Base-by-base conservation (phyloP, 2,797 vertebrate genomes). In the Heliangelus exortis region DNA sequence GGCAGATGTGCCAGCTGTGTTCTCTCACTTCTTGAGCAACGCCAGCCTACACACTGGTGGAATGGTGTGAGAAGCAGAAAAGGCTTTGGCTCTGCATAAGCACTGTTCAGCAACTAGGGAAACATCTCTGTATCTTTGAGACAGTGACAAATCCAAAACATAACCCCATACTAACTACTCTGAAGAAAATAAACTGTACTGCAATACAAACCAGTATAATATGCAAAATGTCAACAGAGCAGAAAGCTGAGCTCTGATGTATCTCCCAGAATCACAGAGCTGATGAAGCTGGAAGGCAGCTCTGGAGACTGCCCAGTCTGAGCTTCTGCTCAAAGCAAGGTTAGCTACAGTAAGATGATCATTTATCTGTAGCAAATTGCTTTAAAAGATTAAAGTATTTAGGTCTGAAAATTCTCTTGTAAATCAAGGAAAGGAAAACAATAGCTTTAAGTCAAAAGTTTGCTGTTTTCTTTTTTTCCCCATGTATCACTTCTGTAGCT, bases 81-180 rank as follows among this genome's bases (percentile, higher is more conserved):
- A 63, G 8, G 4, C 34, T 34, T 57, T 50, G 50, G 20, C 1
- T 3, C 14, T 89, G 65, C 18, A 43, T 71, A 45, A 83, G n/a
- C 26, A 12, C 43, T 63, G 57, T 21, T 68, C 62, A 89, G 25
- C 39, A 72, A 6, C 29, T 39, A 53, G 15, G 3, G 13, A 39
- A 58, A 58, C 12, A 47, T 53, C 9, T 5, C 1, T 53, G 20
- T 33, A 21, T 65, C n/a, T 33, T 84, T 39, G 45, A 13, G 36
- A 53, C 23, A 15, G 7, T 45, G 50, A 80, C 69, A 90, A 69
- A 69, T 63, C 23, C n/a, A 51, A 83, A 71, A n/a, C 26, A 20
- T 21, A 63, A 11, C 23, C 7, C 11, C 13, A 10, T 51, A 47
- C 0, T 0, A 54, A 53, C 3, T 66, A 61, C 29, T 54, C 6